Conservation (phyloP, 2,888 invertebrate species). For the Drosophila aldrichi region DNA sequence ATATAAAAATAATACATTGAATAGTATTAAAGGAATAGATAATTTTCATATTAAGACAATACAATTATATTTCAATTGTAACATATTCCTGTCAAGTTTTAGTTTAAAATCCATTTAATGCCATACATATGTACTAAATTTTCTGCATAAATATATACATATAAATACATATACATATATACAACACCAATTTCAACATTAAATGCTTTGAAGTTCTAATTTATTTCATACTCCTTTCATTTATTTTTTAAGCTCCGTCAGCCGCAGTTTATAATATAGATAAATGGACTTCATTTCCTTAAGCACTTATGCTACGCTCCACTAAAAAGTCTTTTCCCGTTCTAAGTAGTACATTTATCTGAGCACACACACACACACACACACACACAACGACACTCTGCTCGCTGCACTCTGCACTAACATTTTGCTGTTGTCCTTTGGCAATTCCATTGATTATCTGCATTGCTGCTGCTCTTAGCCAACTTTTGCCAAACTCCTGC, state of each 20-base stretch:
- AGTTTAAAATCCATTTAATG: too few relatives aligned
- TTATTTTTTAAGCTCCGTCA: neutral
- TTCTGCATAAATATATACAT: too few relatives aligned
- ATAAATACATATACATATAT: too few relatives aligned
- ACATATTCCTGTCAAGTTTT: too few relatives aligned
- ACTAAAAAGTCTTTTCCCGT: neutral
- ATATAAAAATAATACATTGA: too few relatives aligned
- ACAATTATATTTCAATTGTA: too few relatives aligned
- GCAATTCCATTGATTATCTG: conserved; percentile 47
- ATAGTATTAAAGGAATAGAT: too few relatives aligned
- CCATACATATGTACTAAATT: too few relatives aligned
- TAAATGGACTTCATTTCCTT: conserved; percentile 5
- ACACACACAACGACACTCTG: neutral
- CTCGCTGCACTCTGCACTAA: conserved; percentile 23
- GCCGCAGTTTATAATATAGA: neutral
- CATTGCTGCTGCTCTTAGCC: conserved; percentile 5
- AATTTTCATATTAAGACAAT: too few relatives aligned
- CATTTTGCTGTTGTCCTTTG: conserved; percentile 31
- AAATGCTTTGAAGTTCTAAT: neutral
- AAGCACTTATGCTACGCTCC: neutral
- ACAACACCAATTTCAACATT: neutral
- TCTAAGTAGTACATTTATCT: conserved; percentile 3
- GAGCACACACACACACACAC: neutral
- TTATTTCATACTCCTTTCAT: neutral
- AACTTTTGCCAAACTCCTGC: conserved; percentile 3